Base-by-base conservation (phyloP, 2,113 vertebrate species). In the Gallinago paraguaiae region DNA sequence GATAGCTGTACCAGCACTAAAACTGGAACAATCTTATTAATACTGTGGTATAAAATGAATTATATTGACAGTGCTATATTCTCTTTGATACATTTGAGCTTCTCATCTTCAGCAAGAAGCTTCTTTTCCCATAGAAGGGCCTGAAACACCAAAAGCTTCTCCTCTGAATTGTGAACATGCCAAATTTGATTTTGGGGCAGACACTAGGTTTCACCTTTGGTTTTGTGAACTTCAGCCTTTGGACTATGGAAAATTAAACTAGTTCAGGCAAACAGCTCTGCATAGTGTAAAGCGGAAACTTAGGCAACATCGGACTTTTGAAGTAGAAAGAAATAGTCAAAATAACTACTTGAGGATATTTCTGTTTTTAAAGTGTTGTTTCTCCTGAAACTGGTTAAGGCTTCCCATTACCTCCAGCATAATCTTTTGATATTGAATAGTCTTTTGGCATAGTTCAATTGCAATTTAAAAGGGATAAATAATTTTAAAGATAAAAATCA, bases 161-260 rank as follows among this genome's bases (percentile, higher is more conserved):
- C 5, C n/a, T 64, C 31, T 67, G 28, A 37, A 57, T 39, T 79
- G 4, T 27, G 9, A 89, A n/a, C 9, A 17, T 11, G 11, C 13
- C 16, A 39, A 9, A 61, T 57, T 80, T 72, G 4, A 39, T 90
- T 95, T 93, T 64, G 57, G 30, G 53, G 10, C 12, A 41, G 20
- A 60, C 39, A 19, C 16, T 71, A 23, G 15, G 41, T 89, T 88
- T 85, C 22, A 45, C 65, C 31, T 50, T 17, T 87, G 35, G 20
- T 77, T 88, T 80, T 88, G 61, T 72, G 92, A 72, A 90, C 87
- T 95, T 87, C 33, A 85, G 48, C 65, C 67, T 90, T 94, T 93
- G 88, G 18, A 69, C 78, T 61, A 7, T 0, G 1, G 67, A 93
- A 79, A 72, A 30, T 43, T 15, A 56, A 82, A 79, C 48, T 41